Conservation (phyloP, 2,113 vertebrate genomes). For the Ammodramus savannarum region DNA sequence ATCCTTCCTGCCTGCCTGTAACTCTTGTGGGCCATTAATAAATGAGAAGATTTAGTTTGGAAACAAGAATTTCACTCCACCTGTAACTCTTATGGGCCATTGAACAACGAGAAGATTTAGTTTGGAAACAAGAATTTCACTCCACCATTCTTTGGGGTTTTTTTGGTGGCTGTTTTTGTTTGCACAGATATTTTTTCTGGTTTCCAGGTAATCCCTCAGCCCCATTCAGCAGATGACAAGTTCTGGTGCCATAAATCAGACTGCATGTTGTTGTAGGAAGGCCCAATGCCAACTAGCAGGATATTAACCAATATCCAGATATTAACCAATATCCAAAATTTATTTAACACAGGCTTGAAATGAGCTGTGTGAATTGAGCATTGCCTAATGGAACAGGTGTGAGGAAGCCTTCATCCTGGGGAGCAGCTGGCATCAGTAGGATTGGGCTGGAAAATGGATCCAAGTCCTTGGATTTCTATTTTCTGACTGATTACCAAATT, state of each 20-base stretch:
- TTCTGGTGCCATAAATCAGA: no score
- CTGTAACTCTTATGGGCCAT: accelerated
- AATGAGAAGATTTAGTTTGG: not conserved
- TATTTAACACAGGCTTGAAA: accelerated
- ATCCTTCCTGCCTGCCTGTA: not conserved
- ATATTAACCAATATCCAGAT: not conserved
- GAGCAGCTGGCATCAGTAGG: not conserved
- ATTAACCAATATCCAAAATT: not conserved
- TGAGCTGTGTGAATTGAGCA: not conserved
- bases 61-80: not conserved
- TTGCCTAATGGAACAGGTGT: not conserved
- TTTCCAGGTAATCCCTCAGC: not conserved
- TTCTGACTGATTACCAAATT: not conserved
- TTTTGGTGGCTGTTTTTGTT: not conserved
- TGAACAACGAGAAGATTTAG: not conserved
- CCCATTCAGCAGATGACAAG: accelerated
- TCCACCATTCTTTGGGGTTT: accelerated
- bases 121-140: not conserved
- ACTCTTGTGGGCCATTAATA: accelerated
- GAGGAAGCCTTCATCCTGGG: not conserved
- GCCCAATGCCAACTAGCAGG: accelerated
- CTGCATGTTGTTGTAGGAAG: accelerated
- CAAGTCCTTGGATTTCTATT: not conserved
- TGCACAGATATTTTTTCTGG: accelerated
- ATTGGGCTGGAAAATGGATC: not conserved